These are phyloP conservation scores for Paralichthys olivaceus DNA, from an alignment of 2,113 vertebrate species.

Conservation along the genomic window DNA sequence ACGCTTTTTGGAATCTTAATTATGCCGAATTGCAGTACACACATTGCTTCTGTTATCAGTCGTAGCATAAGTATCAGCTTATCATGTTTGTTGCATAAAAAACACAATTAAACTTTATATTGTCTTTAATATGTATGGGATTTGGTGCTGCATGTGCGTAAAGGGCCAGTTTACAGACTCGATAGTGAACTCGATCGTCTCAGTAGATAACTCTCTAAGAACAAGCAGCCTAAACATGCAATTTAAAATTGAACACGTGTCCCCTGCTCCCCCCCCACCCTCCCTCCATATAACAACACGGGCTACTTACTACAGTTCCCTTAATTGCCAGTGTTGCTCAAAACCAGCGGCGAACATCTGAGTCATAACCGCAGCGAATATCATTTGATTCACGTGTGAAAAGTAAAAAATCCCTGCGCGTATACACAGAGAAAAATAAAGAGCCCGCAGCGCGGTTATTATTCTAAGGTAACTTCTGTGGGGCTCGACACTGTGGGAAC, in stretches of 20 bases:
- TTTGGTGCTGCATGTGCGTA: neutral
- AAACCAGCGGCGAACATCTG: constrained; percentile 45
- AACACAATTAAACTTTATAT: neutral
- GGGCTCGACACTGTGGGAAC: constrained; percentile 26
- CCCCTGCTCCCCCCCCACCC: too few species aligned
- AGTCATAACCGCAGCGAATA: constrained; percentile 72
- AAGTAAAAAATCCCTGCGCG: constrained; percentile 21
- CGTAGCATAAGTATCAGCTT: too few species aligned
- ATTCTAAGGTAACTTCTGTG: constrained; percentile 56
- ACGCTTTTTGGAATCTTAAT: too few species aligned
- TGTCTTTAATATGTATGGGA: neutral
- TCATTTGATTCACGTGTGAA: constrained; percentile 68
- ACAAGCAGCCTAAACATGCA: neutral
- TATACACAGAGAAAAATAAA: neutral
- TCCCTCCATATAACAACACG: neutral
- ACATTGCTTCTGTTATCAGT: too few species aligned
- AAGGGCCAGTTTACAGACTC: neutral
- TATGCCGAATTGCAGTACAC: too few species aligned
- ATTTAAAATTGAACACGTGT: neutral
- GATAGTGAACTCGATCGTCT: too few species aligned
- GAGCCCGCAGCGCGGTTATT: constrained; percentile 26
- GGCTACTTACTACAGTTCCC: neutral
- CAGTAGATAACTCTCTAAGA: too few species aligned
- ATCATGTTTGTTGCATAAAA: too few species aligned
- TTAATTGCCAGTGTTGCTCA: too few species aligned